A percentile compares a stretch with the other conserved stretches of the same genome.
phyloP scores from a whole-genome alignment of 2,113 vertebrate genomes.

The Hyperoodon ampullatus region DNA sequence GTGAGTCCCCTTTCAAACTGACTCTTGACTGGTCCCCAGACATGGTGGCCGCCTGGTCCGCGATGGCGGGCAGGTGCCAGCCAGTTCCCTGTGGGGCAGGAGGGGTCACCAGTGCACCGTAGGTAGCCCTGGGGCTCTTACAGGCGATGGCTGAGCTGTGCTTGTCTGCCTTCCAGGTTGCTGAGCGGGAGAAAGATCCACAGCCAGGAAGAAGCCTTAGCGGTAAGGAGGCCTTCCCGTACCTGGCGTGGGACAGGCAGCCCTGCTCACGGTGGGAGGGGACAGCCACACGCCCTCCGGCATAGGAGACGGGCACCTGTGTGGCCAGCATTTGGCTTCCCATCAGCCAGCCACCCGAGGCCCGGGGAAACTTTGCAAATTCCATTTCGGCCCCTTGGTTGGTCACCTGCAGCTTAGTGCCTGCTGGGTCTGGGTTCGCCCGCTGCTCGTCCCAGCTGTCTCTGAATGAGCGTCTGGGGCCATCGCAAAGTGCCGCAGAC shows the following conservation, averaged over 20 bases:
- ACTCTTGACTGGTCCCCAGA: no score
- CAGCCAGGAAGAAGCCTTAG: conserved; percentile 94
- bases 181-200: conserved; percentile 95
- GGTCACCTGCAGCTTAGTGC: background rate
- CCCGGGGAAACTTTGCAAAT: fast-evolving
- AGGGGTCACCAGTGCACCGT: fast-evolving
- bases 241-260: fast-evolving
- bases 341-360: background rate
- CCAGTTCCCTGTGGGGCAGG: background rate
- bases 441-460: background rate
- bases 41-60: fast-evolving
- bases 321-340: background rate
- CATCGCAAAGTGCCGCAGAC: fast-evolving
- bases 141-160: fast-evolving
- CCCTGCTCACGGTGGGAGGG: fast-evolving
- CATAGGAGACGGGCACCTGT: fast-evolving
- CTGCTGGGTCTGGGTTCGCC: background rate
- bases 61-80: fast-evolving
- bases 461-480: fast-evolving
- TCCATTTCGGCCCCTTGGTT: fast-evolving
- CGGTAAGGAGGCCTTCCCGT: conserved; percentile 83
- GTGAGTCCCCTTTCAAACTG: background rate
- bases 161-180: conserved; percentile 85
- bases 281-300: fast-evolving
- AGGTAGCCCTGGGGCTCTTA: fast-evolving